These are phyloP conservation scores for Emys orbicularis DNA, from an alignment of 2,797 vertebrate genomes.

Conservation along the genomic window DNA sequence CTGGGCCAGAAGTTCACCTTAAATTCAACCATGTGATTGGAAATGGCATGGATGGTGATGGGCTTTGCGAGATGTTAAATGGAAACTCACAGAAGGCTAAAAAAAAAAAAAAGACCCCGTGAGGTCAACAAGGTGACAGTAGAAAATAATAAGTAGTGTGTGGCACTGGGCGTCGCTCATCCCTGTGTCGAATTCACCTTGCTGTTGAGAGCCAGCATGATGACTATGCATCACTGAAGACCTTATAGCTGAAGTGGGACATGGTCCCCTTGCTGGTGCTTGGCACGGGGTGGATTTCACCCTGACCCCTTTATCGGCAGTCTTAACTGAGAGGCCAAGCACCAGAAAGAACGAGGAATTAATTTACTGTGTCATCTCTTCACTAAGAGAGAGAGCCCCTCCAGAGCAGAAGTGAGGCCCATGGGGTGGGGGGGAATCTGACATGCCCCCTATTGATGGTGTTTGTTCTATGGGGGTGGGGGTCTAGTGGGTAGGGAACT, in stretches of 20 bases:
- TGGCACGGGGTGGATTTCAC: not conserved
- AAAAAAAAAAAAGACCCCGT: constrained; percentile 30
- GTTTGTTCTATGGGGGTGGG: not conserved
- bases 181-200: not conserved
- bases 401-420: no score
- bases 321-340: not conserved
- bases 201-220: not conserved
- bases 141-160: not conserved
- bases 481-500: not conserved
- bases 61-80: constrained; percentile 63
- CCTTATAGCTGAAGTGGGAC: not conserved
- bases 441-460: not conserved
- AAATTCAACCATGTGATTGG: constrained; percentile 52
- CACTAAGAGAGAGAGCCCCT: not conserved
- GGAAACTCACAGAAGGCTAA: constrained; percentile 46
- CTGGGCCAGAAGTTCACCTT: constrained; percentile 68
- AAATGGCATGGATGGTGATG: constrained; percentile 70
- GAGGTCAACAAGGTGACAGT: not conserved
- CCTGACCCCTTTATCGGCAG: not conserved
- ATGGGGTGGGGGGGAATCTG: not conserved
- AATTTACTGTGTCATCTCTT: not conserved
- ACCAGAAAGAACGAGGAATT: not conserved
- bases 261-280: not conserved
- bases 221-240: not conserved
- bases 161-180: not conserved